A percentile compares a stretch with the other conserved stretches of the same genome.
Evolutionary conservation across 2,797 vertebrate genomes (phyloP).

Genomic region (Iguana delicatissima): DNA sequence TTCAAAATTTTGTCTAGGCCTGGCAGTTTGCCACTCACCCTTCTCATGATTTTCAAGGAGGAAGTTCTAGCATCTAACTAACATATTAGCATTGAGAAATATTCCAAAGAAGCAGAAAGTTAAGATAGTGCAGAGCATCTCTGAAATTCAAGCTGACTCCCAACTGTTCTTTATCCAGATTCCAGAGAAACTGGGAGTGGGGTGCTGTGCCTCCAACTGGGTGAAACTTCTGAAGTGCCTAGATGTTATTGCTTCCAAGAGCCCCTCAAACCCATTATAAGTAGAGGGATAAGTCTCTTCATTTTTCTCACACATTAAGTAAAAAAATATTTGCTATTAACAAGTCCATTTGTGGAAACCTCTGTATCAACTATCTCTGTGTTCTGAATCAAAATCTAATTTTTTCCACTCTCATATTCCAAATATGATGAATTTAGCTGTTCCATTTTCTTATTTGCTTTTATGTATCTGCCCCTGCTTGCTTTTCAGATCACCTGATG

Average conservation of each 20-base stretch:
- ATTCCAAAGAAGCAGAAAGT: neutral
- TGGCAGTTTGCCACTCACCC: neutral
- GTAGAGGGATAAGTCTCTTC: neutral
- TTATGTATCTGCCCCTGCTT: constrained; percentile 1
- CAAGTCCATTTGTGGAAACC: neutral
- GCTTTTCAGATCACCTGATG: neutral
- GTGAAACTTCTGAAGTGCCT: neutral
- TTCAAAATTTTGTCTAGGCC: neutral
- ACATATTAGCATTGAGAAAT: neutral
- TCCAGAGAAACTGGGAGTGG: neutral
- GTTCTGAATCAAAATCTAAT: neutral
- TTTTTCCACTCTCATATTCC: neutral
- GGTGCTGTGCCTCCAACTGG: neutral
- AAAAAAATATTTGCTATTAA: neutral
- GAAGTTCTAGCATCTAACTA: too few relatives aligned
- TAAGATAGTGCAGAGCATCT: neutral
- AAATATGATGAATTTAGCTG: neutral
- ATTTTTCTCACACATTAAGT: neutral
- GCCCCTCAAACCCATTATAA: neutral
- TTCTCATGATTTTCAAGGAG: neutral
- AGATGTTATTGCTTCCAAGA: neutral
- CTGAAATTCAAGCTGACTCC: neutral
- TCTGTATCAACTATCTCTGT: neutral
- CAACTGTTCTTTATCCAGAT: neutral
- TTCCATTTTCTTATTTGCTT: neutral